phyloP scores from a whole-genome alignment of 2,113 vertebrate genomes.

The Myiozetetes cayanensis region DNA sequence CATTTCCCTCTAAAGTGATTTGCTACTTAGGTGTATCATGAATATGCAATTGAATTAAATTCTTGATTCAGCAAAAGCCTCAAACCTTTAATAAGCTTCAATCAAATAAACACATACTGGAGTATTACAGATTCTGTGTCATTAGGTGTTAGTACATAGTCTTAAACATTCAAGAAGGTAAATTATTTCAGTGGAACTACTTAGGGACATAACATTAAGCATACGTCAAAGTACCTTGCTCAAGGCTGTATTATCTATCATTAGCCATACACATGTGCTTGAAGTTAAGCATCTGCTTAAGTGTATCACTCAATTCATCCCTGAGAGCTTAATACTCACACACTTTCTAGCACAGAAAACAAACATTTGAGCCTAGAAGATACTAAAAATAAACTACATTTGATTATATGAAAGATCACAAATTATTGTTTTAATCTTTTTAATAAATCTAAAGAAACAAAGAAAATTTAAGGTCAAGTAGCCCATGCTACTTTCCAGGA shows the following conservation, averaged over 20 bases:
- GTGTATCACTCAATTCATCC: not conserved
- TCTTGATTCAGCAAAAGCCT: not conserved
- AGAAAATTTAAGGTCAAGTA: not conserved
- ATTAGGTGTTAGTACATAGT: not conserved
- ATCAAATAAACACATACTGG: not conserved
- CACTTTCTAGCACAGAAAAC: not conserved
- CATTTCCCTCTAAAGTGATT: not conserved
- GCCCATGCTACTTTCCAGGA: not conserved
- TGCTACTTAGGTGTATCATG: not conserved
- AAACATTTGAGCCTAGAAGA: not conserved
- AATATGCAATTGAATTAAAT: slow-evolving; percentile 9
- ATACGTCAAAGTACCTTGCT: not conserved
- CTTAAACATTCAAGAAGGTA: not conserved
- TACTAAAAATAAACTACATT: not conserved
- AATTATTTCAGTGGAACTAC: not conserved
- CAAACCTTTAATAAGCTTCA: not conserved
- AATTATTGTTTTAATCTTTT: not conserved
- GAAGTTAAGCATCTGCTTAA: not conserved
- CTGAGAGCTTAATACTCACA: not conserved
- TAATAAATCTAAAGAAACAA: not conserved
- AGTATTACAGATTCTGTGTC: not conserved
- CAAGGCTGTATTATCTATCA: not conserved
- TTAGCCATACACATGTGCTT: not conserved
- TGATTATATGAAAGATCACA: not conserved
- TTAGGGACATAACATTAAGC: not conserved